Evolutionary conservation across 2,113 vertebrate species (phyloP).

Genomic region (Rhipidura dahli): DNA sequence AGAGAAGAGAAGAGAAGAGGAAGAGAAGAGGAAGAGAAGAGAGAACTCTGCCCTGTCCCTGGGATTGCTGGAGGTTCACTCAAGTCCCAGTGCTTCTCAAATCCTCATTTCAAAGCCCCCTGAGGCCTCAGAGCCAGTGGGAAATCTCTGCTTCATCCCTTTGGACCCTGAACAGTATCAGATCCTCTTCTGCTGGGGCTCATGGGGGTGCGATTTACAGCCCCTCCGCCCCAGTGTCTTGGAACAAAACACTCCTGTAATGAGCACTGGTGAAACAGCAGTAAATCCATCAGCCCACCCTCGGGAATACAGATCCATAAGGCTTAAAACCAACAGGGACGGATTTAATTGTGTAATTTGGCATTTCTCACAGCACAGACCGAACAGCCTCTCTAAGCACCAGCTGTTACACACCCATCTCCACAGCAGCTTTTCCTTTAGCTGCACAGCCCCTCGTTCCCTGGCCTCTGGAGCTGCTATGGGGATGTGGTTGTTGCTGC

Average conservation of each 20-base stretch:
- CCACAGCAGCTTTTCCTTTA: neutral
- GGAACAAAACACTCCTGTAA: neutral
- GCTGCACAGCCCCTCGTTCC: neutral
- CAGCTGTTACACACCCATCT: neutral
- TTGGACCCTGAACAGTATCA: neutral
- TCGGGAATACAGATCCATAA: neutral
- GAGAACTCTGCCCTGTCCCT: neutral
- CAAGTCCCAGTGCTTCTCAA: neutral
- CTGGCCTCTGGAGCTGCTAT: neutral
- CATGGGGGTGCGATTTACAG: neutral
- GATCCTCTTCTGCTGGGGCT: neutral
- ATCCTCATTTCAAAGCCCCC: neutral
- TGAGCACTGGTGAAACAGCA: neutral
- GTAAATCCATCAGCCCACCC: neutral
- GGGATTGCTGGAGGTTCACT: neutral
- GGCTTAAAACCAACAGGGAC: constrained; percentile 1
- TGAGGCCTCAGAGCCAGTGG: neutral
- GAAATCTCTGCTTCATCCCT: neutral
- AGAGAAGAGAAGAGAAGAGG: neutral
- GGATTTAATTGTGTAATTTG: constrained; percentile 11
- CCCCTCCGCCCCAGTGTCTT: neutral
- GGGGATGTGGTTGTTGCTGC: neutral
- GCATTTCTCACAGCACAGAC: neutral
- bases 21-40: neutral
- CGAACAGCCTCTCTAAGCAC: neutral